A percentile compares a stretch with the other conserved stretches of the same genome.
These are phyloP conservation scores for Coecobrya sp. DNA, from an alignment of 2,888 invertebrate species.

Conservation along the genomic window DNA sequence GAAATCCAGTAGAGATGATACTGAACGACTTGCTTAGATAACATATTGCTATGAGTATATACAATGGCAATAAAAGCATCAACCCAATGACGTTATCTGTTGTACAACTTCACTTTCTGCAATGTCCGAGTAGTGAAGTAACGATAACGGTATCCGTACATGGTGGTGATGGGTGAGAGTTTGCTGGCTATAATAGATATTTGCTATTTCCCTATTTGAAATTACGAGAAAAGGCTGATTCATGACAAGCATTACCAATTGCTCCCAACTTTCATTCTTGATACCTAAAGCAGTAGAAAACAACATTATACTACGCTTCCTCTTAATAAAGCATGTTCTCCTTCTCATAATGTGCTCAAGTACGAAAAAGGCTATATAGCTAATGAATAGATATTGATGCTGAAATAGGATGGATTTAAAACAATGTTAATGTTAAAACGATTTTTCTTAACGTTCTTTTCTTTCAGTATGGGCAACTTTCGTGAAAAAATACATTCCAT, in stretches of 20 bases:
- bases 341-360: too few relatives aligned
- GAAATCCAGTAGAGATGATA: neutral
- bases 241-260: slow-evolving; percentile 27
- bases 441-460: slow-evolving; percentile 38
- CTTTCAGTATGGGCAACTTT: slow-evolving; percentile 84
- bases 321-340: too few relatives aligned
- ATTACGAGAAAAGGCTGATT: slow-evolving; percentile 11
- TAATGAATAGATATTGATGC: neutral
- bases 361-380: neutral
- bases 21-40: neutral
- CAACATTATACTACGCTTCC: neutral
- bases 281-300: neutral
- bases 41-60: neutral
- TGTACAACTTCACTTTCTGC: slow-evolving; percentile 4
- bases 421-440: neutral
- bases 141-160: slow-evolving; percentile 8
- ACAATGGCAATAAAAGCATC: neutral
- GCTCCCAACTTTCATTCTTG: neutral
- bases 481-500: slow-evolving; percentile 77
- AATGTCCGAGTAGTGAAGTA: slow-evolving; percentile 17
- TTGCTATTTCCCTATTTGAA: neutral
- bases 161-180: neutral
- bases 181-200: neutral
- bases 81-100: neutral
- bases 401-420: neutral